Conservation (phyloP, 2,888 invertebrate species). For the Trissolcus brochymenae region DNA sequence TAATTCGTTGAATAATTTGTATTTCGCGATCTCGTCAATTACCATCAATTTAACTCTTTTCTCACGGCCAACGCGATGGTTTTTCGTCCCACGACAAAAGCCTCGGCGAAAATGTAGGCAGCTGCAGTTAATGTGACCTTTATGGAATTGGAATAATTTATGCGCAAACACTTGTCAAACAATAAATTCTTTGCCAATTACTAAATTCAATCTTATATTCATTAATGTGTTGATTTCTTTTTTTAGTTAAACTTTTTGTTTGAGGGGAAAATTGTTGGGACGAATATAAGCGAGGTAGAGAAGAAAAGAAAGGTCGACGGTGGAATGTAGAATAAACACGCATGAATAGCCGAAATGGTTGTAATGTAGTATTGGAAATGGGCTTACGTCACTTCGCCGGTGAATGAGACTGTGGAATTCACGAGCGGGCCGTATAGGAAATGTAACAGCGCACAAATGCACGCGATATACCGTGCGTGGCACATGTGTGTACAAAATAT, state of each 20-base stretch:
- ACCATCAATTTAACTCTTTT: slow-evolving; percentile 35
- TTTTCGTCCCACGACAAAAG: slow-evolving; percentile 23
- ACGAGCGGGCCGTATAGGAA: slow-evolving; percentile 42
- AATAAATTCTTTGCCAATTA: neutral
- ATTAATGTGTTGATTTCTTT: too few species aligned
- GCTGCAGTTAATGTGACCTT: slow-evolving; percentile 39
- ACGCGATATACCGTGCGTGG: slow-evolving; percentile 1
- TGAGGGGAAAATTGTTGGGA: too few species aligned
- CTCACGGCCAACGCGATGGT: slow-evolving; percentile 29
- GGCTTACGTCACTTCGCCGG: slow-evolving; percentile 46
- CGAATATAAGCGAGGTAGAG: too few species aligned
- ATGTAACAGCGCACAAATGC: slow-evolving; percentile 36
- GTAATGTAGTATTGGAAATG: slow-evolving; percentile 26
- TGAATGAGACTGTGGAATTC: slow-evolving; percentile 62
- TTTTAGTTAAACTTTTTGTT: too few species aligned
- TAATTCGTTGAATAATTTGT: too few species aligned
- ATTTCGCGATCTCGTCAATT: slow-evolving; percentile 26
- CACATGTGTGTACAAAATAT: slow-evolving; percentile 17
- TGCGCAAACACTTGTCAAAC: slow-evolving; percentile 34
- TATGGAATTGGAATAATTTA: slow-evolving; percentile 25
- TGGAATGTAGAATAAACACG: slow-evolving; percentile 27
- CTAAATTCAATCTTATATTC: too few species aligned
- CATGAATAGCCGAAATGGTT: slow-evolving; percentile 30
- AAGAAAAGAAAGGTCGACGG: neutral
- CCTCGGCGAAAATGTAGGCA: slow-evolving; percentile 25